A percentile compares a stretch with the other conserved stretches of the same genome.
Conservation (phyloP, 1,140 invertebrate species). For the Drosophila mauritiana region DNA sequence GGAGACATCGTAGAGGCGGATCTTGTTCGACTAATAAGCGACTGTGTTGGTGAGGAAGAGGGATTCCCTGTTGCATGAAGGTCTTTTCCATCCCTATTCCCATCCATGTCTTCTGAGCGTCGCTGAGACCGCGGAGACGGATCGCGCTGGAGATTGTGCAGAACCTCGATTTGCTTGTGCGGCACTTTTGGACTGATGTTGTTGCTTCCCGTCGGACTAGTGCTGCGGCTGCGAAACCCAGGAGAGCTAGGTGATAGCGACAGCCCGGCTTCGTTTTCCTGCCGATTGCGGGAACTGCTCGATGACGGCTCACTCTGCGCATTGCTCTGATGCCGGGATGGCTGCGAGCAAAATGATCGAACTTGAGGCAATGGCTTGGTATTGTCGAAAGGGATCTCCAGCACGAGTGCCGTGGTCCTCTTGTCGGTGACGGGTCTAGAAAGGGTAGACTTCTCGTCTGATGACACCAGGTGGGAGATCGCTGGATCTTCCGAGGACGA, state of each 20-base stretch:
- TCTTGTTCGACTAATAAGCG: background rate
- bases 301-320: background rate
- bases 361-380: constrained; percentile 63
- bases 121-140: constrained; percentile 84
- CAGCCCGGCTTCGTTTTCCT: constrained; percentile 3
- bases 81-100: background rate
- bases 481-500: background rate
- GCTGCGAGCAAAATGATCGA: constrained; percentile 20
- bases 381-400: constrained; percentile 79
- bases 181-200: constrained; percentile 85
- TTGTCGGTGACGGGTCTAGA: constrained; percentile 8
- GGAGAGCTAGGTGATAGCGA: constrained; percentile 74
- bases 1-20: constrained; percentile 7
- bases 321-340: constrained; percentile 15
- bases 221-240: constrained; percentile 57
- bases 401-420: constrained; percentile 49
- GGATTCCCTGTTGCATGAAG: background rate
- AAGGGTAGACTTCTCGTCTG: background rate
- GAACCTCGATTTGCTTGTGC: constrained; percentile 87
- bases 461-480: background rate
- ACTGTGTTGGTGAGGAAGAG: constrained; percentile 16
- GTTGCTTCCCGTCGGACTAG: constrained; percentile 85
- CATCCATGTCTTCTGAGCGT: constrained; percentile 20
- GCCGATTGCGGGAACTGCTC: constrained; percentile 17
- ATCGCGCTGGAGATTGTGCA: constrained; percentile 87